A percentile compares a stretch with the other conserved stretches of the same genome.
Conservation (phyloP, 2,888 invertebrate genomes). For the Mythimna vitellina region DNA sequence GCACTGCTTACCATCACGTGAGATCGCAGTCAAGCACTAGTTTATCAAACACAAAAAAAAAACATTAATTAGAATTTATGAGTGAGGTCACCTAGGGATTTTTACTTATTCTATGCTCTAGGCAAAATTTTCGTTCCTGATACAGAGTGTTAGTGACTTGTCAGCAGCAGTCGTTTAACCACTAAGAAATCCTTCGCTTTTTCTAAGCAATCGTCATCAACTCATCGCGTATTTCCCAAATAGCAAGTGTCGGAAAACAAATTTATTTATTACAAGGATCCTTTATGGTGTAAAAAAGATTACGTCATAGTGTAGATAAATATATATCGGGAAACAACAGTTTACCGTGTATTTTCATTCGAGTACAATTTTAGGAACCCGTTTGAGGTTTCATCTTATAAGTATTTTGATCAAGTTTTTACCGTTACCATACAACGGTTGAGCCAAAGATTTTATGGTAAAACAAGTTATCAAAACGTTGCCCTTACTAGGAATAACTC, state of each 20-base stretch:
- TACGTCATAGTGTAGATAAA: neutral
- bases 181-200: neutral
- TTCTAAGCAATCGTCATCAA: neutral
- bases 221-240: neutral
- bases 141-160: neutral
- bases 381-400: neutral
- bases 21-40: no score
- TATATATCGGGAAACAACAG: neutral
- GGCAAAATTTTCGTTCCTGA: neutral
- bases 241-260: neutral
- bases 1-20: no score
- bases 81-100: no score
- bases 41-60: no score
- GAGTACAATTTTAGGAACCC: slow-evolving; percentile 9
- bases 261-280: neutral
- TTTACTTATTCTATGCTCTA: neutral
- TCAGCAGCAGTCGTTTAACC: neutral
- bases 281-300: neutral
- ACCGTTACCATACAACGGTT: slow-evolving; percentile 16
- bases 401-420: slow-evolving; percentile 27
- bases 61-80: no score
- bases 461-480: no score
- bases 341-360: neutral
- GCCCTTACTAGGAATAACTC: no score
- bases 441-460: neutral